Conservation (phyloP, 2,113 vertebrate species). For the Phrynosoma blainvillii region DNA sequence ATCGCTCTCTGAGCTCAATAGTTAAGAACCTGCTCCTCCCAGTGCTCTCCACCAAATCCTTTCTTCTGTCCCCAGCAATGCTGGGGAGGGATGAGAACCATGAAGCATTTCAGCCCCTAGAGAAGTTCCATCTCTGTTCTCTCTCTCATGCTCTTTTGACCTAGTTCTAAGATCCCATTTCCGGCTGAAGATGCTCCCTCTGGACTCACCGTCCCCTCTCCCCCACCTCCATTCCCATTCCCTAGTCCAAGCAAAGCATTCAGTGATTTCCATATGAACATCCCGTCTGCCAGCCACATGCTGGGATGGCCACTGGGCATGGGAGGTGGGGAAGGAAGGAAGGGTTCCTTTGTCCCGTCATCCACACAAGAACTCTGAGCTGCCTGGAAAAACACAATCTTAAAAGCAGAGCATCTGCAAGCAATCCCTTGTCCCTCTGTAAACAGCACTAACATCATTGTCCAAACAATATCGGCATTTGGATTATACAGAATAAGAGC, state of each 20-base stretch:
- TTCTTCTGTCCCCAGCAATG: neutral
- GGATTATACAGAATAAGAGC: neutral
- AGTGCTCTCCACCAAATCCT: constrained; percentile 5
- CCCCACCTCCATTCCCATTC: constrained; percentile 26
- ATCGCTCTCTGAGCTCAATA: neutral
- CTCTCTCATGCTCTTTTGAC: constrained; percentile 49
- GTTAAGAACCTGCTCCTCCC: neutral
- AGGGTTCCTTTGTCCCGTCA: no score
- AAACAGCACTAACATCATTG: neutral
- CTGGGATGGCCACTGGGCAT: constrained; percentile 2
- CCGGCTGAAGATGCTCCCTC: constrained; percentile 27
- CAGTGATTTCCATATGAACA: neutral
- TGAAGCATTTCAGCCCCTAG: neutral
- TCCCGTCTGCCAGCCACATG: neutral
- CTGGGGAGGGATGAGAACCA: constrained; percentile 18
- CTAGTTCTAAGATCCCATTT: constrained; percentile 19
- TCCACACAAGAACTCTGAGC: neutral
- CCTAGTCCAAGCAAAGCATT: constrained; percentile 9
- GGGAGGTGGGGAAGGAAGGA: neutral
- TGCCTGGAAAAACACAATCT: neutral
- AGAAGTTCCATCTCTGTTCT: neutral
- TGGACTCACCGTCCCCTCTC: neutral
- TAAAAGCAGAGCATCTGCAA: neutral
- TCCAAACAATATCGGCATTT: neutral
- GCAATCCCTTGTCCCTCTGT: neutral